A percentile compares a stretch with the other conserved stretches of the same genome.
These are phyloP conservation scores for Hirtodrosophila confusa DNA, from an alignment of 2,888 invertebrate species.

Conservation along the genomic window DNA sequence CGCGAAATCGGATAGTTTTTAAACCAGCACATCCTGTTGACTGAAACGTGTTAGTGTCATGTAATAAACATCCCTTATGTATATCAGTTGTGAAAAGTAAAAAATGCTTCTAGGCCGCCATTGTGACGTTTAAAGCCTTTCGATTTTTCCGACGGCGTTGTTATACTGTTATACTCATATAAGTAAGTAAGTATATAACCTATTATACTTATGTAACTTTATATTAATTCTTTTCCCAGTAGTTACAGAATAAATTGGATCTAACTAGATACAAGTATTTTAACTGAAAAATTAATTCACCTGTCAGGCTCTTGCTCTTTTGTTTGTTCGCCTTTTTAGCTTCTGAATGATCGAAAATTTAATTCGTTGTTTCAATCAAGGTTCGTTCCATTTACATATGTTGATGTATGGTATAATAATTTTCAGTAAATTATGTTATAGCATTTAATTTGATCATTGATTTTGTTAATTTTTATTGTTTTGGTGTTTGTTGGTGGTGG, in stretches of 20 bases:
- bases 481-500: constrained; percentile 51
- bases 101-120: too few relatives aligned
- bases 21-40: too few relatives aligned
- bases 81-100: too few relatives aligned
- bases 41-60: too few relatives aligned
- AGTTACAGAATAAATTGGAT: not conserved
- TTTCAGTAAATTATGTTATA: constrained; percentile 22
- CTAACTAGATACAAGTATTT: constrained; percentile 18
- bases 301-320: constrained; percentile 95
- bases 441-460: constrained; percentile 35
- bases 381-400: constrained; percentile 16
- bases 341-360: constrained; percentile 86
- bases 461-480: constrained; percentile 39
- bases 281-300: constrained; percentile 86
- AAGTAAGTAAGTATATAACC: not conserved
- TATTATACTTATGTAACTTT: not conserved
- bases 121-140: too few relatives aligned
- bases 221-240: not conserved
- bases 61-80: too few relatives aligned
- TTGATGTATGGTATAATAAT: constrained; percentile 8
- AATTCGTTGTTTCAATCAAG: constrained; percentile 41
- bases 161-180: too few relatives aligned
- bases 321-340: constrained; percentile 93
- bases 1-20: too few relatives aligned
- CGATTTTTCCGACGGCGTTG: too few relatives aligned